phyloP scores from a whole-genome alignment of 2,113 vertebrate species.

The Conger conger region DNA sequence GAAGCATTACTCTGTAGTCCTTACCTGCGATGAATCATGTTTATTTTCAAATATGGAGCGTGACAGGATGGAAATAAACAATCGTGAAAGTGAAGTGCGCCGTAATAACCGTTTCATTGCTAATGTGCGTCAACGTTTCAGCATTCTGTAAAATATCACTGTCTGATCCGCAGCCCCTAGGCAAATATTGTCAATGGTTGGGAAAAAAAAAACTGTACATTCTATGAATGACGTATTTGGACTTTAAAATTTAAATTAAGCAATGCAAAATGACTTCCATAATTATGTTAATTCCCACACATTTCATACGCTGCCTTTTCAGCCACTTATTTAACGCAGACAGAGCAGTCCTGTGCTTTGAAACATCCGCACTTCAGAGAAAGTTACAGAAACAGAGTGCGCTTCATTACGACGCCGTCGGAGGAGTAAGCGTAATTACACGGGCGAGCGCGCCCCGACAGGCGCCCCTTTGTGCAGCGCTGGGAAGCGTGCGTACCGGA shows the following conservation, averaged over 20 bases:
- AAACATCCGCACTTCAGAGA: background rate
- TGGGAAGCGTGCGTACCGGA: slow-evolving; percentile 37
- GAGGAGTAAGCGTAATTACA: slow-evolving; percentile 54
- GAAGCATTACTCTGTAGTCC: background rate
- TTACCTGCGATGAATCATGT: background rate
- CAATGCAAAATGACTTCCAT: background rate
- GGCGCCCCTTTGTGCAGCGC: slow-evolving; percentile 55
- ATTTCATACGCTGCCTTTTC: background rate
- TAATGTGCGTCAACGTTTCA: background rate
- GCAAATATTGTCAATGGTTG: background rate
- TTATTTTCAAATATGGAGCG: background rate
- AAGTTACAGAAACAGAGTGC: slow-evolving; percentile 32
- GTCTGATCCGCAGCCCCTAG: background rate
- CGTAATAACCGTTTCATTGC: no score
- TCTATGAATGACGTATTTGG: background rate
- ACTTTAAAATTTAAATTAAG: background rate
- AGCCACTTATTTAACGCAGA: background rate
- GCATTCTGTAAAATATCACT: background rate
- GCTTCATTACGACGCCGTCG: slow-evolving; percentile 39
- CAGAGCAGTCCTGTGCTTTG: background rate
- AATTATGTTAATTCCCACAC: background rate
- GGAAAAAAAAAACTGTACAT: background rate
- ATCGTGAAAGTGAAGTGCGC: no score
- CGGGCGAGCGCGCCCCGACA: slow-evolving; percentile 35
- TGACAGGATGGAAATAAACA: background rate